Evolutionary conservation across 2,113 vertebrate genomes (phyloP).

Genomic region (Ahaetulla prasina): DNA sequence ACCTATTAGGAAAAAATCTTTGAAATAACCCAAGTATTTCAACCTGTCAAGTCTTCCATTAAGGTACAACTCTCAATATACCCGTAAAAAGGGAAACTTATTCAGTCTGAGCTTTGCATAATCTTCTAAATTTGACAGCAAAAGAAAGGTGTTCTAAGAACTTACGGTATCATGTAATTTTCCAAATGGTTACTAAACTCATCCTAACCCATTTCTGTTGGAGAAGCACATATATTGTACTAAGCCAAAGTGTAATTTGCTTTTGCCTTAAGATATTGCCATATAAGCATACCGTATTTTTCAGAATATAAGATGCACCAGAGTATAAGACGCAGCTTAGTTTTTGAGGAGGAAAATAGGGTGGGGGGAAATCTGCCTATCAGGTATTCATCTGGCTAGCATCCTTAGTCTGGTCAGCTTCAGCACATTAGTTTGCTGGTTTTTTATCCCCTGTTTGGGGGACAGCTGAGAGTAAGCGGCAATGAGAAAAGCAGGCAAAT

Average conservation of each 20-base stretch:
- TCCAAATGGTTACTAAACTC: not conserved
- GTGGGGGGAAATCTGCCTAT: too few relatives aligned
- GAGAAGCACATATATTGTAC: not conserved
- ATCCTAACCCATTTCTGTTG: not conserved
- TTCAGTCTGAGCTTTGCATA: not conserved
- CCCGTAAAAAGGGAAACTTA: not conserved
- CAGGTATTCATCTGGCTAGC: too few relatives aligned
- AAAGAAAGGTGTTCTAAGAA: not conserved
- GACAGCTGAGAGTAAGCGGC: too few relatives aligned
- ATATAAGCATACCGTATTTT: not conserved
- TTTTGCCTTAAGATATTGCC: not conserved
- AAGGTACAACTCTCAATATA: conserved; percentile 4
- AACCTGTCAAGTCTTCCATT: conserved; percentile 25
- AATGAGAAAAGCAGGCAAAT: too few relatives aligned
- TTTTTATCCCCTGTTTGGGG: too few relatives aligned
- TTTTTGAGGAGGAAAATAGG: too few relatives aligned
- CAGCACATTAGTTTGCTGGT: too few relatives aligned
- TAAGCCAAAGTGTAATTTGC: not conserved
- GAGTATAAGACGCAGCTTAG: too few relatives aligned
- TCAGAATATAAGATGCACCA: too few relatives aligned
- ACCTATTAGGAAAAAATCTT: conserved; percentile 6
- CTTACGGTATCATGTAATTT: not conserved
- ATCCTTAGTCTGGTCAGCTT: too few relatives aligned
- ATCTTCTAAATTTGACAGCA: not conserved
- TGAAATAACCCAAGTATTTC: conserved; percentile 3